These are phyloP conservation scores for Amaurobius ferox DNA, from an alignment of 2,888 invertebrate species.

Conservation along the genomic window DNA sequence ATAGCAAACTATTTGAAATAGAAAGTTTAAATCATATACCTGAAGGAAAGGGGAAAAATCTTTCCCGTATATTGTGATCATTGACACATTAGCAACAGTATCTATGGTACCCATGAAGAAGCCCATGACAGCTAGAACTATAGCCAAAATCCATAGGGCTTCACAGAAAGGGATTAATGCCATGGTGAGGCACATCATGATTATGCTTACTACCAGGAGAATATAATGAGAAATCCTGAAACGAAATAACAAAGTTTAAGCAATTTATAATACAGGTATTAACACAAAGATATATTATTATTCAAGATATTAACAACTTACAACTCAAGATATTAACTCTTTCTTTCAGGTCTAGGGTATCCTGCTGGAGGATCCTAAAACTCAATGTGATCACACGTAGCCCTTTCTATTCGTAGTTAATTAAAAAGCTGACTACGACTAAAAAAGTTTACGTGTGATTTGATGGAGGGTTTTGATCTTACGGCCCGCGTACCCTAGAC, in stretches of 20 bases:
- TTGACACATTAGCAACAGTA: constrained; percentile 79
- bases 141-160: constrained; percentile 74
- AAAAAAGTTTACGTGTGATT: too few species aligned
- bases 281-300: background rate
- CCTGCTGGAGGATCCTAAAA: too few species aligned
- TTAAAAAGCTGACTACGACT: too few species aligned
- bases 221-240: constrained; percentile 75
- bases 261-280: too few species aligned
- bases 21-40: constrained; percentile 76
- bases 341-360: too few species aligned
- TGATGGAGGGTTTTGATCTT: too few species aligned
- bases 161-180: constrained; percentile 78
- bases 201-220: constrained; percentile 77
- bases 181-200: constrained; percentile 78
- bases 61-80: constrained; percentile 79
- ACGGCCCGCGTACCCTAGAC: too few species aligned
- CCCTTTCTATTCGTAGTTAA: too few species aligned
- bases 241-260: constrained; percentile 7
- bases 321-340: too few species aligned
- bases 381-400: too few species aligned
- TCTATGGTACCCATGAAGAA: constrained; percentile 80
- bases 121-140: constrained; percentile 79
- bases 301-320: too few species aligned
- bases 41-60: constrained; percentile 79
- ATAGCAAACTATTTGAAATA: too few species aligned